phyloP scores from a whole-genome alignment of 1,140 invertebrate genomes.

The Piezodorus guildinii region DNA sequence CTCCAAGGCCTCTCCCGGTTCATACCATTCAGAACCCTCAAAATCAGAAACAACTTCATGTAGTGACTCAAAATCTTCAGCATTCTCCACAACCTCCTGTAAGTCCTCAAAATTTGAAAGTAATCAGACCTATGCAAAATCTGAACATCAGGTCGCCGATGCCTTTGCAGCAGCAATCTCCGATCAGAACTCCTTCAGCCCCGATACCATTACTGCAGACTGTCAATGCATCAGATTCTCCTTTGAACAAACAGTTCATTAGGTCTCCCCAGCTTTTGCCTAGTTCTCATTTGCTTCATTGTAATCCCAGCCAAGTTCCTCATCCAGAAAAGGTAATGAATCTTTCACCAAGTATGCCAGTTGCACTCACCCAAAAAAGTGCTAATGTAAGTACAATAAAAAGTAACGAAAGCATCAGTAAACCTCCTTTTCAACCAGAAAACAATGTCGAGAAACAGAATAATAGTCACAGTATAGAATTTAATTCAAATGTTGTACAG shows the following conservation, averaged over 20 bases:
- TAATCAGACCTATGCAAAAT: slow-evolving; percentile 1
- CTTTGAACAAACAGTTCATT: neutral
- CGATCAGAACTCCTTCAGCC: neutral
- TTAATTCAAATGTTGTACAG: too few species aligned
- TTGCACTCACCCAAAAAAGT: too few species aligned
- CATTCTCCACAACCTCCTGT: slow-evolving; percentile 8
- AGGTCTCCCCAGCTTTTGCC: neutral
- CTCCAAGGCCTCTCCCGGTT: neutral
- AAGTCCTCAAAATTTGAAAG: slow-evolving; percentile 24
- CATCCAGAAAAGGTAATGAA: slow-evolving; percentile 21
- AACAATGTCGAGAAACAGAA: too few species aligned
- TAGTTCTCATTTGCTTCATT: neutral
- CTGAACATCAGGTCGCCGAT: too few species aligned
- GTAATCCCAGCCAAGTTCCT: slow-evolving; percentile 12
- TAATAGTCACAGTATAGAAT: too few species aligned
- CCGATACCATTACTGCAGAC: slow-evolving; percentile 2
- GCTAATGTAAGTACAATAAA: too few species aligned
- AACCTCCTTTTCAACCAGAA: too few species aligned
- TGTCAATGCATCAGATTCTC: too few species aligned
- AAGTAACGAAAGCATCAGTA: too few species aligned
- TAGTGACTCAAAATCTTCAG: neutral
- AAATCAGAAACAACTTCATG: slow-evolving; percentile 2
- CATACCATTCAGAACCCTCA: neutral
- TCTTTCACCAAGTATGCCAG: slow-evolving; percentile 8
- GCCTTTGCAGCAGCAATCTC: neutral